Percentiles rank a stretch among this genome's conserved stretches.
Evolutionary conservation across 1,140 invertebrate species (phyloP).

Genomic region (Chymomyza costata): DNA sequence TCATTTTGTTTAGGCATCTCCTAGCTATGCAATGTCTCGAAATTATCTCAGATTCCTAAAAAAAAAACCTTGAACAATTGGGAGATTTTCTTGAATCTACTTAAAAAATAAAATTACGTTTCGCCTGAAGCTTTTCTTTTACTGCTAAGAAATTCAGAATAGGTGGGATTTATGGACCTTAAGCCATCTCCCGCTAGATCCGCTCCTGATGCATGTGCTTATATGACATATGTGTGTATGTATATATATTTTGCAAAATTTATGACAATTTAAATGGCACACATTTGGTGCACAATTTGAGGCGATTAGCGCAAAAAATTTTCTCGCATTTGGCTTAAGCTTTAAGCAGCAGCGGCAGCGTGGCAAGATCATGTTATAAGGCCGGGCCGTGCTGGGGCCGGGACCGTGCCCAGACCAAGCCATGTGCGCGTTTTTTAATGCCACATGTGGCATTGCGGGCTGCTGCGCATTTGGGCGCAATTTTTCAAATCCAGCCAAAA

Average conservation of each 20-base stretch:
- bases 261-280: conserved; percentile 72
- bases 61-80: no score
- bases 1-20: no score
- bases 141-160: no score
- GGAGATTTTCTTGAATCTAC: no score
- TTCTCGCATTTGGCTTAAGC: conserved; percentile 57
- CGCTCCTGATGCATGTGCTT: no score
- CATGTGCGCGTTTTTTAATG: conserved; percentile 6
- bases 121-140: no score
- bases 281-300: conserved; percentile 66
- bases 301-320: conserved; percentile 64
- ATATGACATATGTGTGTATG: conserved; percentile 17
- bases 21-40: no score
- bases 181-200: no score
- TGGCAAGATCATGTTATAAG: conserved; percentile 8
- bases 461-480: conserved; percentile 21
- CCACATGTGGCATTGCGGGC: conserved; percentile 33
- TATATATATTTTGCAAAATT: conserved; percentile 56
- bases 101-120: no score
- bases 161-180: no score
- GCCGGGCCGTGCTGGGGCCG: conserved; percentile 1
- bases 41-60: no score
- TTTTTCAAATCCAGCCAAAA: conserved; percentile 31
- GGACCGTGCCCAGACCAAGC: not conserved
- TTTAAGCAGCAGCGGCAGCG: conserved; percentile 31